Base-by-base conservation (phyloP, 2,113 vertebrate species). In the Lepisosteus oculatus region DNA sequence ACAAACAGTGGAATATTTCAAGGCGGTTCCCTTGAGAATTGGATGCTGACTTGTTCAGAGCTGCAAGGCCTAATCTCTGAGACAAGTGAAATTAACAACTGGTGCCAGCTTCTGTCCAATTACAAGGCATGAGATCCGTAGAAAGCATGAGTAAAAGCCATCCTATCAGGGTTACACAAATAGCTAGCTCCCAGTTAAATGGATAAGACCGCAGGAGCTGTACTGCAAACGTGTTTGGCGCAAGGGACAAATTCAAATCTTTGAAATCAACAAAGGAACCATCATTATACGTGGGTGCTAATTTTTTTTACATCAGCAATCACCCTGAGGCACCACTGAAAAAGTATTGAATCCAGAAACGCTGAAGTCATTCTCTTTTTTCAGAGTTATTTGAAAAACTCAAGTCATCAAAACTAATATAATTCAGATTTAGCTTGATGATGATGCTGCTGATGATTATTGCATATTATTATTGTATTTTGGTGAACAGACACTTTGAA, bases 1-100 rank as follows among this genome's bases (percentile, higher is more conserved):
- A 93, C 94, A 94, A 93, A 94, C 91, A 94, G 74, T 90, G 86
- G 87, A 92, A 93, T 92, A 92, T 93, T 95, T 92, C 89, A 89
- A 84, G 79, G 84, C 70, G 76, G 62, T 73, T 91, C 87, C 82
- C 89, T 84, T 84, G 87, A 88, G 89, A 91, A 90, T 88, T 86
- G 44, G 72, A 87, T 81, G 85, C 82, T 82, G 71, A 88, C 85
- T 89, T 89, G 85, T 82, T 92, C 82, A 86, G 87, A 88, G 80
- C 77, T 78, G 83, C 80, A 80, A 83, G 73, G 73, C 70, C 17
- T 85, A 92, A 86, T 86, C 87, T 89, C 87, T 90, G 85, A 90
- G 83, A 89, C 79, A 91, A 89, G 86, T 84, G 82, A 92, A 91
- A 89, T 92, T 86, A 88, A 80, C 81, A 81, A 84, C 79, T 61